phyloP scores from a whole-genome alignment of 2,113 vertebrate genomes.

The Tachysurus fulvidraco region DNA sequence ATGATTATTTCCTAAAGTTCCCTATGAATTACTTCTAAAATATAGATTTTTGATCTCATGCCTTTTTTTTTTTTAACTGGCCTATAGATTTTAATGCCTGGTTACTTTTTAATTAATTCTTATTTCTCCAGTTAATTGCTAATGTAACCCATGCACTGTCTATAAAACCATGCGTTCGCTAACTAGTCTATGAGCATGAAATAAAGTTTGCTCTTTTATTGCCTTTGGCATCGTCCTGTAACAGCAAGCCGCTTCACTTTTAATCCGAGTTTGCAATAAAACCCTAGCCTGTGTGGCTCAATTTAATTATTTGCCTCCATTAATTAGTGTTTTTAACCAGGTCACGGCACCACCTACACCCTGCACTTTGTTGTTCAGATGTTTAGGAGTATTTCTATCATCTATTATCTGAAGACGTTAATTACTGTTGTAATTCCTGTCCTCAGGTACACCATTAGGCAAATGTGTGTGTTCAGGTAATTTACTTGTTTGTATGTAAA shows the following conservation, averaged over 20 bases:
- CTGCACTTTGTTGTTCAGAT: not conserved
- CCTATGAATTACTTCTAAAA: not conserved
- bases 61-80: not conserved
- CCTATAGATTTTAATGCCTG: not conserved
- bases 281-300: not conserved
- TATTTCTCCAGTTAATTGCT: not conserved
- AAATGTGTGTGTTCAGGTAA: not conserved
- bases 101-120: not conserved
- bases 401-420: not conserved
- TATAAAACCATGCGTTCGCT: not conserved
- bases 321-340: constrained; percentile 29
- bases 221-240: not conserved
- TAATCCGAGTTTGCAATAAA: not conserved
- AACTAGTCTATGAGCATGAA: not conserved
- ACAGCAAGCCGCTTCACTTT: not conserved
- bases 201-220: not conserved
- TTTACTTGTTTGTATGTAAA: not conserved
- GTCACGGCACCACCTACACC: constrained; percentile 34
- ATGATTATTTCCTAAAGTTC: not conserved
- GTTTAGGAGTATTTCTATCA: not conserved
- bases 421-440: not conserved
- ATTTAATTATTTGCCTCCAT: not conserved
- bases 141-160: not conserved
- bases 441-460: not conserved
- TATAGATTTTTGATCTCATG: not conserved